Percentiles rank a stretch among this genome's conserved stretches.
Conservation (phyloP, 2,113 vertebrate species). For the Ivindomyrus marchei region DNA sequence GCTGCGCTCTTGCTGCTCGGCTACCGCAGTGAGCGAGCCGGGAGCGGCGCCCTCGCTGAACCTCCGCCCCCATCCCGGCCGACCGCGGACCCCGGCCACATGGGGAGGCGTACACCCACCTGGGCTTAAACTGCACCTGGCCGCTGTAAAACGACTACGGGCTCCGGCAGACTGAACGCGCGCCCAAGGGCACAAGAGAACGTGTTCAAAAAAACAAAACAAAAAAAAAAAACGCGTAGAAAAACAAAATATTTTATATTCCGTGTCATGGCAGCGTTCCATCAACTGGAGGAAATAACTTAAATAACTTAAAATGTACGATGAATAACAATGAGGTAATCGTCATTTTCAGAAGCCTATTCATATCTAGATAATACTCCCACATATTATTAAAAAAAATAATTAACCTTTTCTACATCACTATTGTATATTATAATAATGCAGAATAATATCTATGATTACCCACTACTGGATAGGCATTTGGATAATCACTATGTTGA, state of each 20-base stretch:
- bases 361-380: not conserved
- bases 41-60: constrained; percentile 65
- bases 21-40: constrained; percentile 57
- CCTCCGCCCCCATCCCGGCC: not conserved
- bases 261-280: not conserved
- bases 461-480: not conserved
- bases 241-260: not conserved
- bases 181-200: not conserved
- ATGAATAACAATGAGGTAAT: not conserved
- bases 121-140: not conserved
- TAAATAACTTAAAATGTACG: not conserved
- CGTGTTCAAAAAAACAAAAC: not conserved
- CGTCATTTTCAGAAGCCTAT: not conserved
- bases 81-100: not conserved
- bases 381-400: constrained; percentile 9
- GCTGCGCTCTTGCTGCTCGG: constrained; percentile 59
- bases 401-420: not conserved
- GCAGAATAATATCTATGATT: not conserved
- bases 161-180: not conserved
- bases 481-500: not conserved
- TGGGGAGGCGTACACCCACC: not conserved
- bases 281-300: not conserved
- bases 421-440: not conserved
- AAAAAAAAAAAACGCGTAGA: not conserved
- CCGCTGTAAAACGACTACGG: not conserved